Conservation (phyloP, 2,888 invertebrate species). For the Yponomeuta malinellus region DNA sequence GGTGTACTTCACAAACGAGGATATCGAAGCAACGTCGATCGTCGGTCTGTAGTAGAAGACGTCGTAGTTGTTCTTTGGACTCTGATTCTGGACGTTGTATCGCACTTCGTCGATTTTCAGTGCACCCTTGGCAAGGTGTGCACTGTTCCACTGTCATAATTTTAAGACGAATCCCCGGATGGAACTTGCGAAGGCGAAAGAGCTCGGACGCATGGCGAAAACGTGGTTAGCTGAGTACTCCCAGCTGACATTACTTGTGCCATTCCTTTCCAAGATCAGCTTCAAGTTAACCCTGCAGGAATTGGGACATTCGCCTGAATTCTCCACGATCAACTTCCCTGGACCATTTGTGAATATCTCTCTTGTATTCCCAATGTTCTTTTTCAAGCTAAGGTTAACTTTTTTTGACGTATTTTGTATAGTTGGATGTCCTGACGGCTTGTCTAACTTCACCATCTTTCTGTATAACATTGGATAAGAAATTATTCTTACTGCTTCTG, state of each 20-base stretch:
- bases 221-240: constrained; percentile 79
- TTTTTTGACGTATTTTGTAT: constrained; percentile 60
- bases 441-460: constrained; percentile 51
- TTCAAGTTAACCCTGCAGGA: constrained; percentile 79
- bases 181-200: constrained; percentile 77
- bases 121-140: constrained; percentile 68
- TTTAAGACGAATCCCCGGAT: constrained; percentile 86
- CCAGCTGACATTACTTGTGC: constrained; percentile 73
- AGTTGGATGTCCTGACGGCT: constrained; percentile 30
- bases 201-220: constrained; percentile 83
- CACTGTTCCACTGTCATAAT: constrained; percentile 87
- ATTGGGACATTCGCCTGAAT: constrained; percentile 82
- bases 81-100: constrained; percentile 63
- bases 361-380: constrained; percentile 72
- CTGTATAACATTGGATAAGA: constrained; percentile 46
- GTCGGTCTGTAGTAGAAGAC: constrained; percentile 54
- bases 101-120: constrained; percentile 58
- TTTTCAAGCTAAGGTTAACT: constrained; percentile 72
- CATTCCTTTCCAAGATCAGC: constrained; percentile 73
- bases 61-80: constrained; percentile 62
- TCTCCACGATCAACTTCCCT: constrained; percentile 80
- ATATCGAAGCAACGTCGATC: constrained; percentile 57
- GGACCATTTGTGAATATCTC: constrained; percentile 77
- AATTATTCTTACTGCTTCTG: constrained; percentile 70
- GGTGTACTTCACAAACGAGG: constrained; percentile 60